Evolutionary conservation across 2,888 invertebrate species (phyloP), one percentile per base, ranked within the genome.

Genomic region (Pseudanteris insignis): DNA sequence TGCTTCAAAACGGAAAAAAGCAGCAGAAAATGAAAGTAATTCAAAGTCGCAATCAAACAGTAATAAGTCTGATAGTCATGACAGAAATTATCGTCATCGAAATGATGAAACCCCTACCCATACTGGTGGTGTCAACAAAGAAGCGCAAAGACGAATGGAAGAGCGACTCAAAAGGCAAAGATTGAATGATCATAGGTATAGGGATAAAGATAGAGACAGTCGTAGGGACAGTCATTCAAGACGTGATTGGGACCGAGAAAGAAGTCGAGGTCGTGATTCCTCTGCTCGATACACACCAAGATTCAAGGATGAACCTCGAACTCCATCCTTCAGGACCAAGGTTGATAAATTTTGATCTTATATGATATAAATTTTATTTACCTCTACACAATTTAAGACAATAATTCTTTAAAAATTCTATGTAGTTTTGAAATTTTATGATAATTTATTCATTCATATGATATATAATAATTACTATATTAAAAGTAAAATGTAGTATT

Each of bases 31-130:
- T 7, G 50, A 68, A 1, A 48, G 11, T 2, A 60, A 60, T 29
- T 53, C 79, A 75, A 1, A 78, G 78, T 54, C 74, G 70, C 2
- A 73, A 4, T 25, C 70, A 43, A 68, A 74, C 73, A 59, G 4
- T 7, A 2, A 8, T 18, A 70, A 48, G 26, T 51, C 64, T 0
- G 72, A 74, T 1, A 63, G 66, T 6, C 80, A 73, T 37, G 76
- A 75, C 43, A 33, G 61, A 34, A 89, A 91, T 76, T 92, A 95
- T 73, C 86, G 96, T 36, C 84, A 86, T 37, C 84, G 88, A 7
- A 86, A 89, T 69, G 89, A 90, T 70, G 96, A 97, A 81, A 96
- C 96, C 0, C 97, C 97, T 0, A 92, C 96, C 0, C 89, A 96
- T 73, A 94, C 96, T 0, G 96, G 96, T 2, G 96, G 96, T 2